Base-by-base conservation (phyloP, 2,888 invertebrate species). In the Fragum sueziense region DNA sequence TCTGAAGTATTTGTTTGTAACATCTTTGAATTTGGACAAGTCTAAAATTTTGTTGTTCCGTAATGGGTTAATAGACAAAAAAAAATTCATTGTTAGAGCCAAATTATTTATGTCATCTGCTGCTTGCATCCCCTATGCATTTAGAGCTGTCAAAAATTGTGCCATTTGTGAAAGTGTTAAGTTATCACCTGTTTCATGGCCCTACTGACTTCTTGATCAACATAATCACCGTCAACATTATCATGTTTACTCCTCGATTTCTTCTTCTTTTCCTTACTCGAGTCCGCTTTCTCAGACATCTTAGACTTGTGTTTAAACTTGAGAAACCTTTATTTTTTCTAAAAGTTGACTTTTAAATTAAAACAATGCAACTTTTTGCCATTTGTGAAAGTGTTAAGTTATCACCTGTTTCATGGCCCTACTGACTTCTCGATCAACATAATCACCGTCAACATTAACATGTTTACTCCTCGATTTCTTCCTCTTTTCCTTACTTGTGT, bases 341-440 rank as follows among this genome's bases (percentile, higher is more conserved):
- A n/a, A n/a, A n/a, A n/a, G n/a, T n/a, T n/a, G n/a, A n/a, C n/a
- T n/a, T n/a, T n/a, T n/a, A n/a, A n/a, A n/a, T n/a, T n/a, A n/a
- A n/a, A n/a, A n/a, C n/a, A n/a, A n/a, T n/a, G n/a, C n/a, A n/a
- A n/a, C n/a, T n/a, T n/a, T n/a, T n/a, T n/a, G n/a, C n/a, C n/a
- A n/a, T n/a, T n/a, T n/a, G n/a, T n/a, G n/a, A n/a, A n/a, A n/a
- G n/a, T n/a, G n/a, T n/a, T n/a, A n/a, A n/a, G n/a, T n/a, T n/a
- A n/a, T 54, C 33, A 77, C 77, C 77, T 73, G 62, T 65, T 52
- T 77, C 77, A 77, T 77, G 2, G 77, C 77, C 25, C 37, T 73
- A n/a, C 51, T 73, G 51, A 77, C 73, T 61, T 73, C 70, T 34
- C 25, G 61, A 6, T 77, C 77, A 3, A 73, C 65, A 62, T 52